phyloP scores from a whole-genome alignment of 1,140 invertebrate species.

The Notospermus geniculatus region DNA sequence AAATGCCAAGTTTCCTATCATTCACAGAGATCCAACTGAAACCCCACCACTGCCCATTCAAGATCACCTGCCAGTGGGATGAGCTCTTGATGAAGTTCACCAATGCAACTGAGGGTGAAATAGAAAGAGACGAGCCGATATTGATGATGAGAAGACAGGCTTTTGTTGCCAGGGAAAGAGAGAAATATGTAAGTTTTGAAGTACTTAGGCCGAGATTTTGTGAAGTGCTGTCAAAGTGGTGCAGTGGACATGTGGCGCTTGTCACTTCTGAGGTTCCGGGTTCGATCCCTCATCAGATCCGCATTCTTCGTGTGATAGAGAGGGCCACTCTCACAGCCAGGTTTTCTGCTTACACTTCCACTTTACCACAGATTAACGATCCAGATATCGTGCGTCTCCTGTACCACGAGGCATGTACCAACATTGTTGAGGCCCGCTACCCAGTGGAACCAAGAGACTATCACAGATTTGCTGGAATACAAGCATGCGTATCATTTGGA shows the following conservation, averaged over 20 bases:
- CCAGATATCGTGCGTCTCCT: neutral
- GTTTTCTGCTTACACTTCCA: too few species aligned
- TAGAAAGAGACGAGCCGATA: neutral
- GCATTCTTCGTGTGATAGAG: too few species aligned
- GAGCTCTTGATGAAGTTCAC: neutral
- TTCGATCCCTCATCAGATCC: too few species aligned
- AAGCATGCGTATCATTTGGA: neutral
- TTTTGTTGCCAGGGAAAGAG: neutral
- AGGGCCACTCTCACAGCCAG: too few species aligned
- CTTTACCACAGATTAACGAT: neutral
- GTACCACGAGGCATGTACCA: neutral
- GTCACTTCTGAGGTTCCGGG: neutral
- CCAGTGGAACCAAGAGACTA: conserved; percentile 5
- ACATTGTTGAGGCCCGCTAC: neutral
- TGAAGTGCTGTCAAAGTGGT: neutral
- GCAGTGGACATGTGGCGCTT: neutral
- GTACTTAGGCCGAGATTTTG: neutral
- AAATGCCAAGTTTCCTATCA: neutral
- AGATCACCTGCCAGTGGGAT: conserved; percentile 3
- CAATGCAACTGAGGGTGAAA: neutral
- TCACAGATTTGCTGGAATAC: conserved; percentile 2
- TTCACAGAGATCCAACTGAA: conserved; percentile 6
- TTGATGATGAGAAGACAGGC: neutral
- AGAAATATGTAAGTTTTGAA: neutral
- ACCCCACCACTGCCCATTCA: conserved; percentile 6